A percentile compares a stretch with the other conserved stretches of the same genome.
phyloP scores from a whole-genome alignment of 2,888 invertebrate species.

The Reticulitermes lucifugus region DNA sequence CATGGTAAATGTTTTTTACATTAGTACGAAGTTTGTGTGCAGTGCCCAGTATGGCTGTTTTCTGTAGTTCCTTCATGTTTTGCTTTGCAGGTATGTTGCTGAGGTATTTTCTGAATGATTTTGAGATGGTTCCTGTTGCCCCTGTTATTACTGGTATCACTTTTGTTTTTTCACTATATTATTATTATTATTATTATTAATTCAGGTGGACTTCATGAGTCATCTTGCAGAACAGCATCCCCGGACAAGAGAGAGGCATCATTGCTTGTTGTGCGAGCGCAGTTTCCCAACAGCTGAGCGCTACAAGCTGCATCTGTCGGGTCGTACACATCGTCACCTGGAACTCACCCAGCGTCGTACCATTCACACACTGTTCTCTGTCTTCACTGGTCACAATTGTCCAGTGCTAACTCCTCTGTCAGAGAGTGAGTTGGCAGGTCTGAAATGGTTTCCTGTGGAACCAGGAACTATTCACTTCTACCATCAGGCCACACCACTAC shows the following conservation, averaged over 20 bases:
- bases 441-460: slow-evolving; percentile 55
- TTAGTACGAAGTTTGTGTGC: no score
- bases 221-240: slow-evolving; percentile 49
- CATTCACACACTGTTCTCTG: slow-evolving; percentile 62
- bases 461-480: slow-evolving; percentile 55
- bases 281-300: slow-evolving; percentile 62
- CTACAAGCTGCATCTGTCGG: slow-evolving; percentile 60
- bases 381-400: slow-evolving; percentile 63
- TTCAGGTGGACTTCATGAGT: slow-evolving; percentile 45
- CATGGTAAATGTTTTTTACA: no score
- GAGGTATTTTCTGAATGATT: no score
- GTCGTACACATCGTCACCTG: slow-evolving; percentile 62
- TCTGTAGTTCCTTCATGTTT: no score
- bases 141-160: no score
- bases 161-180: no score
- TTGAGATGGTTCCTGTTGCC: no score
- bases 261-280: slow-evolving; percentile 62
- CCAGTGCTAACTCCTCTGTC: slow-evolving; percentile 60
- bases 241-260: slow-evolving; percentile 52
- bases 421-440: slow-evolving; percentile 58
- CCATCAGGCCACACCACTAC: slow-evolving; percentile 60
- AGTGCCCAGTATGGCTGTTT: no score
- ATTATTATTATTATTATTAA: neutral
- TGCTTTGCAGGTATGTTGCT: no score
- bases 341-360: slow-evolving; percentile 62